Evolutionary conservation across 2,113 vertebrate species (phyloP).

Genomic region (Pungitius pungitius): DNA sequence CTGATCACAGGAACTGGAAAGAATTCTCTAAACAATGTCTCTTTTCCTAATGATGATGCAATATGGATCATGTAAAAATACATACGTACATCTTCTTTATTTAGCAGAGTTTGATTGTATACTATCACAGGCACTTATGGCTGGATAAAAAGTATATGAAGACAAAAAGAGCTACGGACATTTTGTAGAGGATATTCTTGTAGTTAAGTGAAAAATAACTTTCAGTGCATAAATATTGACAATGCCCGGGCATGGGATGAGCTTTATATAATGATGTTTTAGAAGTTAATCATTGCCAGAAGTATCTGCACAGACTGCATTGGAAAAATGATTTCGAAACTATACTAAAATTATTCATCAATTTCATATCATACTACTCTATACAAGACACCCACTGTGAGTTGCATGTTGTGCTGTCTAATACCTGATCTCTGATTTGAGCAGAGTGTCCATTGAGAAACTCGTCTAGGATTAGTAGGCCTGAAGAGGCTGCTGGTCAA

Average conservation of each 20-base stretch:
- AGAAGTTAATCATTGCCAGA: background rate
- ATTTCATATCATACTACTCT: background rate
- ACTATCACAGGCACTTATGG: background rate
- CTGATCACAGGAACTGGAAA: background rate
- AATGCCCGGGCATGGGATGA: background rate
- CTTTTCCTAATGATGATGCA: background rate
- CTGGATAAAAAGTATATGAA: background rate
- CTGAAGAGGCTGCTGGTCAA: conserved; percentile 75
- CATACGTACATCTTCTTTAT: background rate
- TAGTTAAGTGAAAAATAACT: conserved; percentile 1
- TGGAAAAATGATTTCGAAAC: conserved; percentile 20
- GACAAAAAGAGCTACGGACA: background rate
- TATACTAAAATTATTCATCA: background rate
- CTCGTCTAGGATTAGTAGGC: conserved; percentile 75
- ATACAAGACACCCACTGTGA: conserved; percentile 8
- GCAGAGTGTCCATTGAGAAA: conserved; percentile 81
- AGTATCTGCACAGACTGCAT: conserved; percentile 1
- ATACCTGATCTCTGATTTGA: conserved; percentile 83
- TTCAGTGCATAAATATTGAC: background rate
- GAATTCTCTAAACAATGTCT: background rate
- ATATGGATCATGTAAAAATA: background rate
- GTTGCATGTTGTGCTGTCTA: conserved; percentile 31
- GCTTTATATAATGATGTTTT: conserved; percentile 20
- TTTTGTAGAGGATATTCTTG: background rate
- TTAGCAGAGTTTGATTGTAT: background rate